phyloP scores from a whole-genome alignment of 2,888 invertebrate species.

The Pandemis corylana region DNA sequence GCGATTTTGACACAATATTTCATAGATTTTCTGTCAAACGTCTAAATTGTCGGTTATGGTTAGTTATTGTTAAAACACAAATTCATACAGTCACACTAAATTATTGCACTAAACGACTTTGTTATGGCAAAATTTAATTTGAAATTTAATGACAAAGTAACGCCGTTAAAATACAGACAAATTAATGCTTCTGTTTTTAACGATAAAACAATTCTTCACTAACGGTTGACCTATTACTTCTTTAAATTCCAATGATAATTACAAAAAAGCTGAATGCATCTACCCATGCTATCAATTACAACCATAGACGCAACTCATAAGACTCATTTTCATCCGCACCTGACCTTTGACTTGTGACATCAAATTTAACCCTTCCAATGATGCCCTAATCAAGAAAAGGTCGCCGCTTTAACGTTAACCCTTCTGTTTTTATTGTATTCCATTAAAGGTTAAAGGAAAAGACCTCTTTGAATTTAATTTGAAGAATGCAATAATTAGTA shows the following conservation, averaged over 20 bases:
- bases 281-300: not conserved
- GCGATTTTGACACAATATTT: too few relatives aligned
- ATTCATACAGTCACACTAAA: too few relatives aligned
- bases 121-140: too few relatives aligned
- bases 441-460: conserved; percentile 13
- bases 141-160: too few relatives aligned
- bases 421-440: conserved; percentile 38
- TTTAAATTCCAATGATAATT: not conserved
- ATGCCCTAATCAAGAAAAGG: conserved; percentile 37
- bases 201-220: not conserved
- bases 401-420: conserved; percentile 32
- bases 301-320: not conserved
- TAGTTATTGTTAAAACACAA: too few relatives aligned
- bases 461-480: not conserved
- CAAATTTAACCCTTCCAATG: conserved; percentile 29
- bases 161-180: too few relatives aligned
- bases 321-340: conserved; percentile 7
- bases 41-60: too few relatives aligned
- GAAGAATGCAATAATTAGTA: not conserved
- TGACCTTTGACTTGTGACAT: conserved; percentile 26
- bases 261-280: not conserved
- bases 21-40: too few relatives aligned
- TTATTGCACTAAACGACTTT: too few relatives aligned
- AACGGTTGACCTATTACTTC: not conserved
- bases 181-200: too few relatives aligned